These are phyloP conservation scores for Pteria penguin DNA, from an alignment of 2,888 invertebrate genomes.

Conservation along the genomic window DNA sequence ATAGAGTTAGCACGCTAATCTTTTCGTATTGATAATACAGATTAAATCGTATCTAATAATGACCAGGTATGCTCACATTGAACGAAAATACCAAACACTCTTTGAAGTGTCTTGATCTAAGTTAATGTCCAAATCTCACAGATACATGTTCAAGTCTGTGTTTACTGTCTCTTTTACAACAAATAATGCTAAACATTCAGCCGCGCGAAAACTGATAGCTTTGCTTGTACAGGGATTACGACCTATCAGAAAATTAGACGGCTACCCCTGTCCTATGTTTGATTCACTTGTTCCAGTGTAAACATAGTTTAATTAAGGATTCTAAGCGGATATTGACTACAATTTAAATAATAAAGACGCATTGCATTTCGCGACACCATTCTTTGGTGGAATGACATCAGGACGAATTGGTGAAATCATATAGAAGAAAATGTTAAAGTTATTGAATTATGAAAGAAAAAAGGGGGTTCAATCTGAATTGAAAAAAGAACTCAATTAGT, in stretches of 20 bases:
- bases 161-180: slow-evolving; percentile 13
- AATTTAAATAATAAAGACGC: no score
- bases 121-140: slow-evolving; percentile 23
- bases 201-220: slow-evolving; percentile 14
- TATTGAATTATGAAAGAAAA: no score
- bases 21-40: slow-evolving; percentile 21
- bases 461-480: no score
- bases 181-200: slow-evolving; percentile 9
- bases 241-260: slow-evolving; percentile 24
- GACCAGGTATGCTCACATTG: not conserved
- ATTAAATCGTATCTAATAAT: slow-evolving; percentile 27
- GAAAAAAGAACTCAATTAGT: not conserved
- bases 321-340: slow-evolving; percentile 18
- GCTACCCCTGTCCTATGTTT: not conserved
- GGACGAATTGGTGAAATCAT: no score
- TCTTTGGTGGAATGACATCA: no score
- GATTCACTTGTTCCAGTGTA: slow-evolving; percentile 3
- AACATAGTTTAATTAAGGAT: slow-evolving; percentile 27
- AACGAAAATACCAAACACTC: slow-evolving; percentile 23
- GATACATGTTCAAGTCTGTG: slow-evolving; percentile 18
- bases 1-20: slow-evolving; percentile 4
- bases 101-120: slow-evolving; percentile 33
- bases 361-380: no score
- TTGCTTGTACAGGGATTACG: slow-evolving; percentile 13
- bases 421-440: no score